phyloP scores from a whole-genome alignment of 2,113 vertebrate species.

The Anthoscopus minutus region DNA sequence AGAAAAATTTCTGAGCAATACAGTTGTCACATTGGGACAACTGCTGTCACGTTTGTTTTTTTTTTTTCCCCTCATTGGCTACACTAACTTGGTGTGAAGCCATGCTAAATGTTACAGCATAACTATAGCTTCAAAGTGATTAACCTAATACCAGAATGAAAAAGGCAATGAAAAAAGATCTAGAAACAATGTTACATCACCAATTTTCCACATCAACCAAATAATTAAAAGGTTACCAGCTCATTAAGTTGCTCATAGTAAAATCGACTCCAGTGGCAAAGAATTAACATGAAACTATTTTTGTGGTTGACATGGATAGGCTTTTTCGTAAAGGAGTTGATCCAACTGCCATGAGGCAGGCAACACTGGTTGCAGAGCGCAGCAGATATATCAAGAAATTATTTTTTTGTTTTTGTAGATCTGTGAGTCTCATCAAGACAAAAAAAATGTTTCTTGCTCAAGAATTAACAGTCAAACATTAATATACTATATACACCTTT shows the following conservation, averaged over 20 bases:
- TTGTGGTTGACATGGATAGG: conserved; percentile 85
- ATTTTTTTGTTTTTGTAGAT: conserved; percentile 82
- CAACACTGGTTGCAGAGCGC: conserved; percentile 89
- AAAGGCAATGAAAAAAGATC: conserved; percentile 92
- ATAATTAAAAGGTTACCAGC: conserved; percentile 90
- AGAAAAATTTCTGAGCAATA: conserved; percentile 80
- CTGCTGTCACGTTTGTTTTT: conserved; percentile 72
- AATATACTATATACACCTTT: conserved; percentile 99
- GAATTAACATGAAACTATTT: conserved; percentile 84
- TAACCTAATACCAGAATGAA: conserved; percentile 91
- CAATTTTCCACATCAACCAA: conserved; percentile 95
- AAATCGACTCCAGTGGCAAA: conserved; percentile 85
- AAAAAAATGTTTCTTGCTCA: conserved; percentile 84
- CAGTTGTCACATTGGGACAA: conserved; percentile 83
- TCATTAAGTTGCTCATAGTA: conserved; percentile 83
- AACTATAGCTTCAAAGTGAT: conserved; percentile 93
- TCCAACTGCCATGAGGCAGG: conserved; percentile 83
- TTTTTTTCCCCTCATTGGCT: conserved; percentile 77
- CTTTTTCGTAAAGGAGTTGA: conserved; percentile 81
- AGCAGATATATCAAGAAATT: conserved; percentile 88
- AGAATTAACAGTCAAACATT: conserved; percentile 98
- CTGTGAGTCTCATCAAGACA: conserved; percentile 89
- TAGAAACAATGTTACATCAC: conserved; percentile 94
- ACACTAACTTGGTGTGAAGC: conserved; percentile 97
- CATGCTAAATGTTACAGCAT: conserved; percentile 99